Percentiles rank a stretch among this genome's conserved stretches.
phyloP scores from a whole-genome alignment of 2,797 vertebrate genomes.

The Acrocephalus scirpaceus region DNA sequence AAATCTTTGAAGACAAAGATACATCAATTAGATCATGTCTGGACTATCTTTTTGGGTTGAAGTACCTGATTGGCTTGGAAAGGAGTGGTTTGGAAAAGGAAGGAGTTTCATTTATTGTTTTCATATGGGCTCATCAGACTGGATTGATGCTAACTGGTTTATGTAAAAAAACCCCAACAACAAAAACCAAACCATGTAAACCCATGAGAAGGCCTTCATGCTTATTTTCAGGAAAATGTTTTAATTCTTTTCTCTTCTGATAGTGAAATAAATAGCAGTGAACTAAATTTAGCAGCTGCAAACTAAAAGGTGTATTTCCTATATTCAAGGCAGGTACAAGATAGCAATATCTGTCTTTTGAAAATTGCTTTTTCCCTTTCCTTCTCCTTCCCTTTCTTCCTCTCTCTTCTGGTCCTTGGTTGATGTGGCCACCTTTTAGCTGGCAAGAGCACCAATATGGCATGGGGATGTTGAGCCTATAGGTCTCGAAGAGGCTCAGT shows the following conservation, averaged over 20 bases:
- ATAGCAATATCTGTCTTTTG: background rate
- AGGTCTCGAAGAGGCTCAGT: background rate
- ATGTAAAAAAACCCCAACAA: background rate
- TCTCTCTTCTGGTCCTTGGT: background rate
- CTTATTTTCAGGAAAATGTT: background rate
- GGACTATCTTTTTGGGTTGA: background rate
- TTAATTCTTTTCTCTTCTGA: background rate
- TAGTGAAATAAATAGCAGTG: background rate
- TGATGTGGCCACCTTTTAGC: background rate
- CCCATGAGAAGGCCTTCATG: background rate
- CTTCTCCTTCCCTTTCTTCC: background rate
- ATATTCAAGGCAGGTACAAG: background rate
- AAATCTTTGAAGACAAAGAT: background rate
- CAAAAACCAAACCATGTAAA: background rate
- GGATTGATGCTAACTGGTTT: background rate
- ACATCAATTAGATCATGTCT: background rate
- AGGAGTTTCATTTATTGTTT: background rate
- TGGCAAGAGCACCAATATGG: background rate
- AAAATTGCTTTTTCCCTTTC: background rate
- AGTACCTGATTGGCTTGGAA: background rate
- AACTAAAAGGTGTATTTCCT: background rate
- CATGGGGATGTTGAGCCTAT: background rate
- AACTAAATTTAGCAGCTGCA: background rate
- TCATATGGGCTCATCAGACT: background rate
- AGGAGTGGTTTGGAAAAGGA: background rate